Evolutionary conservation across 2,797 vertebrate genomes (phyloP).

Genomic region (Sebastes hubbsi): DNA sequence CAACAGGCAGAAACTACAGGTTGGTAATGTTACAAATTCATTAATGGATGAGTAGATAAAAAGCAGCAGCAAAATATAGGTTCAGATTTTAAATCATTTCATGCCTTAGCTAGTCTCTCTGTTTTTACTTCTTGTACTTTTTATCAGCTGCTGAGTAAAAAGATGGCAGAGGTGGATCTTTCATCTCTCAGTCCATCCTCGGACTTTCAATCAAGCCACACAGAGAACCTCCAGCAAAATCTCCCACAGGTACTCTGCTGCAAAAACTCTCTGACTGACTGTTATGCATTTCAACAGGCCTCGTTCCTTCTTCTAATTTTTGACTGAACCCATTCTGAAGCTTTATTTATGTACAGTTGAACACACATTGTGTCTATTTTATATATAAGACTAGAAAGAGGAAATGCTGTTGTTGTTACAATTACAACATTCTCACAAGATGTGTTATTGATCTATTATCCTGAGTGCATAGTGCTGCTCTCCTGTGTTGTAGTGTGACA

Average conservation of each 20-base stretch:
- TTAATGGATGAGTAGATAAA: not conserved
- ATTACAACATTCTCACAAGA: not conserved
- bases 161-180: conserved; percentile 59
- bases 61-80: not conserved
- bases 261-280: not conserved
- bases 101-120: not conserved
- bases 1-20: conserved; percentile 72
- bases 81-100: not conserved
- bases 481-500: not conserved
- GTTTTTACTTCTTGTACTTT: not conserved
- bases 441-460: not conserved
- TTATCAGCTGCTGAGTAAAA: conserved; percentile 50
- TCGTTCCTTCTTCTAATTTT: not conserved
- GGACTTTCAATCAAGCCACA: conserved; percentile 40
- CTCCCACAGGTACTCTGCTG: conserved; percentile 62
- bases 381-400: not conserved
- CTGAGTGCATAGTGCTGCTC: not conserved
- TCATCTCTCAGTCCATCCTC: conserved; percentile 34
- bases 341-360: not conserved
- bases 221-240: conserved; percentile 49
- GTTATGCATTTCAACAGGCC: not conserved
- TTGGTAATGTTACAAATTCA: conserved; percentile 20
- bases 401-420: not conserved
- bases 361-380: not conserved
- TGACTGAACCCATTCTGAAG: not conserved